These are phyloP conservation scores for Drosophila leonis DNA, from an alignment of 2,888 invertebrate genomes.

Conservation along the genomic window DNA sequence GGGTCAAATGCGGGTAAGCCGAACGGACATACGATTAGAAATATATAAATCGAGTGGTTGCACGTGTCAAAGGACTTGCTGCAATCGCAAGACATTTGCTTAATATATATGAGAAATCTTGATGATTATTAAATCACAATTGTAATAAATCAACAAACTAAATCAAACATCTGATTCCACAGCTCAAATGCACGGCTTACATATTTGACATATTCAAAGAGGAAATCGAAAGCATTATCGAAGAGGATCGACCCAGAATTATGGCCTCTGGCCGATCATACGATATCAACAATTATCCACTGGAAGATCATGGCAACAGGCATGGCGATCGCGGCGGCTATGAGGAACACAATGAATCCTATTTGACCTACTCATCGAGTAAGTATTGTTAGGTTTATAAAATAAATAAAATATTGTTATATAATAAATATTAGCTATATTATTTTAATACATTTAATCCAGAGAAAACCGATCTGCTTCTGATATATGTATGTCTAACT, in stretches of 20 bases:
- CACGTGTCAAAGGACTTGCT: background rate
- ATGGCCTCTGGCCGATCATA: constrained; percentile 85
- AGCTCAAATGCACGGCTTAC: constrained; percentile 85
- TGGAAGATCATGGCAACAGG: constrained; percentile 75
- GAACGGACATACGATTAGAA: background rate
- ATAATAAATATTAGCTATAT: too few species aligned
- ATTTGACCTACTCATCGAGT: constrained; percentile 84
- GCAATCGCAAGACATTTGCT: background rate
- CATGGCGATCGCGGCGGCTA: constrained; percentile 73
- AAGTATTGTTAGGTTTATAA: constrained; percentile 42
- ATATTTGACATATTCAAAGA: constrained; percentile 85
- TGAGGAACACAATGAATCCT: constrained; percentile 85
- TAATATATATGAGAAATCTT: too few species aligned
- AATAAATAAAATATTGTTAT: too few species aligned
- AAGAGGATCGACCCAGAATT: constrained; percentile 85
- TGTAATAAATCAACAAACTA: too few species aligned
- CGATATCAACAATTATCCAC: constrained; percentile 84
- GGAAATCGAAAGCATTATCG: constrained; percentile 84
- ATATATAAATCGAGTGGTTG: background rate
- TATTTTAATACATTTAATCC: too few species aligned
- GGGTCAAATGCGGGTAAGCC: constrained; percentile 83
- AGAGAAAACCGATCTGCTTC: too few species aligned
- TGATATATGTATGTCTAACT: too few species aligned
- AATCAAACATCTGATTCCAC: background rate
- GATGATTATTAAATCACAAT: too few species aligned